Conservation (phyloP, 2,888 invertebrate species). For the Protophormia terraenovae region DNA sequence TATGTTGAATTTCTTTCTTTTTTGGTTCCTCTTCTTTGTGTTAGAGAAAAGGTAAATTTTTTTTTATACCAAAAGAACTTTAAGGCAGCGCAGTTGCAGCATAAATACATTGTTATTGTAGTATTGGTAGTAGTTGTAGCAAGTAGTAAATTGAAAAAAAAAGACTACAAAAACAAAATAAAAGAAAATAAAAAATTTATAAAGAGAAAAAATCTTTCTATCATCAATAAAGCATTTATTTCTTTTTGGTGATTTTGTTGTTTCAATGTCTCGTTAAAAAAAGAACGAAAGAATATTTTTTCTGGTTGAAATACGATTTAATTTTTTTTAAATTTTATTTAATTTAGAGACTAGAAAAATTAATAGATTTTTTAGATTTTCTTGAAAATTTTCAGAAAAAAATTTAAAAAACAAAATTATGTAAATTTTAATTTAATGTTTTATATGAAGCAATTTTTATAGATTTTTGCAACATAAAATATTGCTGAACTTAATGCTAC, state of each 20-base stretch:
- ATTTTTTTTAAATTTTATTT: too few species aligned
- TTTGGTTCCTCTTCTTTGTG: neutral
- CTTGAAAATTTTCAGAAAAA: too few species aligned
- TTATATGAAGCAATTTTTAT: too few species aligned
- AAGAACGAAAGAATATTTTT: neutral
- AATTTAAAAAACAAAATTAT: too few species aligned
- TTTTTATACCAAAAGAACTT: neutral
- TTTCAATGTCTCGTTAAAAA: constrained; percentile 21
- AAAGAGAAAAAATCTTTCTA: constrained; percentile 7
- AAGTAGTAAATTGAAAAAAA: neutral
- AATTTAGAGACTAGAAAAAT: neutral
- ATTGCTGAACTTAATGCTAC: too few species aligned
- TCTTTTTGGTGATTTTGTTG: neutral
- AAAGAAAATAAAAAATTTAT: neutral
- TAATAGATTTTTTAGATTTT: neutral
- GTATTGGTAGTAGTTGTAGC: too few species aligned
- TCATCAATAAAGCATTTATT: constrained; percentile 28
- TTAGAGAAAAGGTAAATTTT: constrained; percentile 17
- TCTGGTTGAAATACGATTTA: too few species aligned
- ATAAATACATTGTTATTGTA: neutral
- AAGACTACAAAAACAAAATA: neutral
- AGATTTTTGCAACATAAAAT: too few species aligned
- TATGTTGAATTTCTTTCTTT: neutral
- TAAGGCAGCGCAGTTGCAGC: neutral
- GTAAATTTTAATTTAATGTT: too few species aligned